Percentiles rank a stretch among this genome's conserved stretches.
phyloP scores from a whole-genome alignment of 1,140 invertebrate species.

The Plodia interpunctella region DNA sequence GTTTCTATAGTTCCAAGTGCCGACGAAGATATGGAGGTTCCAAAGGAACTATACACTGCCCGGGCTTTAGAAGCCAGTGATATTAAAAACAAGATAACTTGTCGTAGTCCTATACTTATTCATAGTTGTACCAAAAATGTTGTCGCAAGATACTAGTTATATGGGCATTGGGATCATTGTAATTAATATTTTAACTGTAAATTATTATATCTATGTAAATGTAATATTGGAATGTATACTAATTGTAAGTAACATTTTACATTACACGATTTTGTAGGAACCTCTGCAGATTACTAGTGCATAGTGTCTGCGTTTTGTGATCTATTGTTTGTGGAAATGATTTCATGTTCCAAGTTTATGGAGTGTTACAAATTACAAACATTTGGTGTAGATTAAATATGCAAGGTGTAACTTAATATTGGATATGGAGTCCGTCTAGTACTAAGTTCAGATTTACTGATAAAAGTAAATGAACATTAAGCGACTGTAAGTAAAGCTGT shows the following conservation, averaged over 20 bases:
- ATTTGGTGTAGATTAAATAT: not conserved
- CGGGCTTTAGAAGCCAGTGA: slow-evolving; percentile 32
- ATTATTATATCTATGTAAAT: slow-evolving; percentile 11
- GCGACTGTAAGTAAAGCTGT: no score
- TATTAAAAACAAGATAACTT: slow-evolving; percentile 14
- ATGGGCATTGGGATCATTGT: slow-evolving; percentile 16
- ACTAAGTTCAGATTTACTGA: no score
- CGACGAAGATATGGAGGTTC: slow-evolving; percentile 16
- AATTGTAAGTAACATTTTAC: slow-evolving; percentile 18
- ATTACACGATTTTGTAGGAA: slow-evolving; percentile 20
- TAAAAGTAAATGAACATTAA: no score
- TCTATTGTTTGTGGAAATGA: slow-evolving; percentile 24
- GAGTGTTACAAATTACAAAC: not conserved
- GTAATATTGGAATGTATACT: slow-evolving; percentile 34
- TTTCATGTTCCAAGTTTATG: not conserved
- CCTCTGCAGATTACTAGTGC: slow-evolving; percentile 18
- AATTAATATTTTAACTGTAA: slow-evolving; percentile 8
- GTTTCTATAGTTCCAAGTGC: slow-evolving; percentile 12
- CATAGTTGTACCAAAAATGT: slow-evolving; percentile 9
- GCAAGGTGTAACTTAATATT: not conserved
- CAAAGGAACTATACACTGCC: slow-evolving; percentile 31
- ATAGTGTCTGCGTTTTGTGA: slow-evolving; percentile 16
- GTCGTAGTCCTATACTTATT: slow-evolving; percentile 7
- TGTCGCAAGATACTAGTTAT: slow-evolving; percentile 4
- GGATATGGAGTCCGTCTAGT: not conserved